Conservation (phyloP, 2,113 vertebrate genomes). For the Brachirus orientalis region DNA sequence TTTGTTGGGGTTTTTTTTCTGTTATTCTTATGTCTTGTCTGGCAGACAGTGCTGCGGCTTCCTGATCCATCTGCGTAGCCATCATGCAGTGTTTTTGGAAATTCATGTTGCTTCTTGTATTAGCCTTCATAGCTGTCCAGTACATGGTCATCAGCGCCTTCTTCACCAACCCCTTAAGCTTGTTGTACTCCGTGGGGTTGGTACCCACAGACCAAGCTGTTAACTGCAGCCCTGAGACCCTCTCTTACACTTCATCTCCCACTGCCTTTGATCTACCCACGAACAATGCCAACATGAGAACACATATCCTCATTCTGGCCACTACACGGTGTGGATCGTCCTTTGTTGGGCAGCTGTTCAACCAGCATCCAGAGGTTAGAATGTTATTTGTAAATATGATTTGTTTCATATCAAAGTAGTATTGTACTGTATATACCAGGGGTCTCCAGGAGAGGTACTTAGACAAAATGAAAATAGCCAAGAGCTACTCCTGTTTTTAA, state of each 20-base stretch:
- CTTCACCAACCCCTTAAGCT: conserved; percentile 84
- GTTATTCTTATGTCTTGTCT: conserved; percentile 1
- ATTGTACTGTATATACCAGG: too few relatives aligned
- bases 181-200: conserved; percentile 68
- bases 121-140: conserved; percentile 93
- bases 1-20: neutral
- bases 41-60: conserved; percentile 29
- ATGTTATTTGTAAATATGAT: neutral
- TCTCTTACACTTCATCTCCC: conserved; percentile 65
- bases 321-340: conserved; percentile 94
- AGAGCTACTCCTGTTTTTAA: too few relatives aligned
- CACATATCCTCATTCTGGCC: conserved; percentile 92
- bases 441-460: too few relatives aligned
- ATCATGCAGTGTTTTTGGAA: conserved; percentile 98
- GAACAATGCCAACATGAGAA: conserved; percentile 86
- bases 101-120: conserved; percentile 92
- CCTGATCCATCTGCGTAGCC: conserved; percentile 88
- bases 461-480: too few relatives aligned
- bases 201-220: conserved; percentile 59
- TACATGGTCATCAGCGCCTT: conserved; percentile 94
- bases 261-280: conserved; percentile 50
- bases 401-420: too few relatives aligned
- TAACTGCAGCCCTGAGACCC: conserved; percentile 82
- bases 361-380: conserved; percentile 88
- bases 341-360: conserved; percentile 94